A percentile compares a stretch with the other conserved stretches of the same genome.
These are phyloP conservation scores for Pimephales promelas DNA, from an alignment of 2,113 vertebrate genomes.

Conservation along the genomic window DNA sequence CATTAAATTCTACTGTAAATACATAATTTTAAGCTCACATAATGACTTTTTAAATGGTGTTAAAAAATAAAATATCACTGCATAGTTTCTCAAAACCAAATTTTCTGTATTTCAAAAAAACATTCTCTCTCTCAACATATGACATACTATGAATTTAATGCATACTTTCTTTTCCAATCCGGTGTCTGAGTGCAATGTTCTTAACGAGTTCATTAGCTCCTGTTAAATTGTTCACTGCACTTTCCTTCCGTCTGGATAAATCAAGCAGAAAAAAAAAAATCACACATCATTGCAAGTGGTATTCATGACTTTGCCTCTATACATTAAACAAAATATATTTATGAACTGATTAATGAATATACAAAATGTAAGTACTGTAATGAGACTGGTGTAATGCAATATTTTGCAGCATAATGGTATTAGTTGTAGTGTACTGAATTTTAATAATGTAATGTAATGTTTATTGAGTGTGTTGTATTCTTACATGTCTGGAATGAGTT, in stretches of 20 bases:
- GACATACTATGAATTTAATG: constrained; percentile 37
- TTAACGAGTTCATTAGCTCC: constrained; percentile 61
- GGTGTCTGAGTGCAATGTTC: constrained; percentile 69
- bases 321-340: not conserved
- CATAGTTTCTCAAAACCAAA: not conserved
- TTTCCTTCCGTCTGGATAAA: constrained; percentile 78
- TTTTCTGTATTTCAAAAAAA: not conserved
- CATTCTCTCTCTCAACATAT: not conserved
- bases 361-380: not conserved
- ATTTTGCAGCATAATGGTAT: not conserved
- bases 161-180: constrained; percentile 29
- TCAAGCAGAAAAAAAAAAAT: not conserved
- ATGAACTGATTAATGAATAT: not conserved
- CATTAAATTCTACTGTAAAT: not conserved
- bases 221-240: constrained; percentile 67
- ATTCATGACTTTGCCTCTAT: not conserved
- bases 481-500: constrained; percentile 82
- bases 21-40: not conserved
- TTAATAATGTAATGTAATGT: not conserved
- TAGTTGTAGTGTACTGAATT: not conserved
- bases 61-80: not conserved
- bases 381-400: not conserved
- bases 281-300: not conserved
- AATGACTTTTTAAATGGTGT: not conserved
- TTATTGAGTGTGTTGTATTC: not conserved